phyloP scores from a whole-genome alignment of 2,113 vertebrate species.

The Tetrao urogallus region DNA sequence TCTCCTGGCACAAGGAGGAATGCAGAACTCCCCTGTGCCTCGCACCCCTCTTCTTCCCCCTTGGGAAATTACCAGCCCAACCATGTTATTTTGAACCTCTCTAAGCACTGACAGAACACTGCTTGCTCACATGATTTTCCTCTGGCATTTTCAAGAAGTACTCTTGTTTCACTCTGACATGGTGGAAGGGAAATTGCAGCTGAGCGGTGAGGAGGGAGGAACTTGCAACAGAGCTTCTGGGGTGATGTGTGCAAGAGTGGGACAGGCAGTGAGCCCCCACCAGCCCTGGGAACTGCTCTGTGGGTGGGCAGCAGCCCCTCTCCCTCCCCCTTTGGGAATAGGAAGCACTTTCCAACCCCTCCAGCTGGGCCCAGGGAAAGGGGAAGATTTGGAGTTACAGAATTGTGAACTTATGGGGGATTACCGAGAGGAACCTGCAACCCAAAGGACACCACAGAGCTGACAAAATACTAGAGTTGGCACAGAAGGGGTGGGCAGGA shows the following conservation, averaged over 20 bases:
- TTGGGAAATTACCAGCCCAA: background rate
- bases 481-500: background rate
- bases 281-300: background rate
- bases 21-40: background rate
- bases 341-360: background rate
- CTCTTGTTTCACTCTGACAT: conserved; percentile 48
- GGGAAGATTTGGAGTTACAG: rapidly evolving
- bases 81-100: background rate
- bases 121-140: conserved; percentile 41
- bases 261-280: background rate
- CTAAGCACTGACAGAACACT: background rate
- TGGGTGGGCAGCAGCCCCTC: rapidly evolving
- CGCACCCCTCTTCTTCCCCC: background rate
- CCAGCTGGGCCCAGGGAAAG: background rate
- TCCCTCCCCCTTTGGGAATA: background rate
- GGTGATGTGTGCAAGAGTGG: background rate
- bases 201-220: background rate
- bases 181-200: background rate
- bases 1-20: rapidly evolving
- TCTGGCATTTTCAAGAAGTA: conserved; percentile 53
- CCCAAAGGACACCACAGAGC: background rate
- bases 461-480: rapidly evolving
- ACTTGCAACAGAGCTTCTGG: background rate
- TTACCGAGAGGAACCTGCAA: rapidly evolving
- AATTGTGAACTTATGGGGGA: rapidly evolving